Evolutionary conservation across 2,797 vertebrate genomes (phyloP).

Genomic region (Vipera ursinii): DNA sequence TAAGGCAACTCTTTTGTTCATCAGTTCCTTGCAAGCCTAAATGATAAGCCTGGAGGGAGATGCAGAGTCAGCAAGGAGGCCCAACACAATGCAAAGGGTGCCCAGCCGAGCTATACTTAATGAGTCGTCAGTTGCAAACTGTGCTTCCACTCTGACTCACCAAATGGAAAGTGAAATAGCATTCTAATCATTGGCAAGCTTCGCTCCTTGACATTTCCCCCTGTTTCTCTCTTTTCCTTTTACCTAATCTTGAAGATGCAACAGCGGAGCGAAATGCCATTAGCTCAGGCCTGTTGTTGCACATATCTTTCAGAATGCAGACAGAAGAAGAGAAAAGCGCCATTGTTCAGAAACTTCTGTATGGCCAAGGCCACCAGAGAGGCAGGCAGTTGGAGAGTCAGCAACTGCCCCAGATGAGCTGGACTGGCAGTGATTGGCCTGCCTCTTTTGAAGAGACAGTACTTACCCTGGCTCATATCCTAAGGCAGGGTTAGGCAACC

Average conservation of each 20-base stretch:
- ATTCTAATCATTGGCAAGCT: neutral
- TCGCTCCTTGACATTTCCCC: neutral
- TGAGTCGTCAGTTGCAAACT: constrained; percentile 16
- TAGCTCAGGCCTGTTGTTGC: neutral
- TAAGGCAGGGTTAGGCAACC: too few relatives aligned
- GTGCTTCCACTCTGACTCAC: neutral
- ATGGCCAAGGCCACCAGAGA: neutral
- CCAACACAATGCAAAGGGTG: neutral
- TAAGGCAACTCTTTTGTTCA: neutral
- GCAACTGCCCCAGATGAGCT: neutral
- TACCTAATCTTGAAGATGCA: neutral
- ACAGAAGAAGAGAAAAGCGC: neutral
- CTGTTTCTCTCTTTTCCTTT: neutral
- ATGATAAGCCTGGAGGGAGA: neutral
- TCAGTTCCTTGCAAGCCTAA: neutral
- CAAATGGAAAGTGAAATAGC: constrained; percentile 14
- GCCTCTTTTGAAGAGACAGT: neutral
- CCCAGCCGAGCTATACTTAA: neutral
- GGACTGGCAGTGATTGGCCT: neutral
- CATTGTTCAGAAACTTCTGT: neutral
- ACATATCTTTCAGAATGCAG: neutral
- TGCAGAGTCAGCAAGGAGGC: neutral
- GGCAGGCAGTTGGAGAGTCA: neutral
- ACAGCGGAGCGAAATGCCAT: neutral
- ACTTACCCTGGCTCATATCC: neutral